Conservation (phyloP, 2,113 vertebrate genomes). For the Takifugu bimaculatus region DNA sequence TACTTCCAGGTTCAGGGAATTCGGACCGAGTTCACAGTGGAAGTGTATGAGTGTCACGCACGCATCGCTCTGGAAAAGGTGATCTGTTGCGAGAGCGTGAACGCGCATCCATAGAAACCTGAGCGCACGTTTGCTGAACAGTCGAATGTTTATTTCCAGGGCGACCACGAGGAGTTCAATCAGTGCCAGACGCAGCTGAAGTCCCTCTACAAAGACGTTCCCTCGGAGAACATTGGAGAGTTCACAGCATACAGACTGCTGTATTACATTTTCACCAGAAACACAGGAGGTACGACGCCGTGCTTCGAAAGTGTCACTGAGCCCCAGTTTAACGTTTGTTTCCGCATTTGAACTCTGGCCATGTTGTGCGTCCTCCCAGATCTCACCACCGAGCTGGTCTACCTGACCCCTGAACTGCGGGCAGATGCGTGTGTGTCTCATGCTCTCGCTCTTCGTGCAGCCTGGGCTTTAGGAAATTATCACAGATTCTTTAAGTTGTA, state of each 20-base stretch:
- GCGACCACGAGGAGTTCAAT: conserved; percentile 93
- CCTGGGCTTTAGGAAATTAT: conserved; percentile 89
- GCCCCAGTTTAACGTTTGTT: neutral
- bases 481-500: conserved; percentile 88
- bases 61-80: conserved; percentile 91
- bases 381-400: conserved; percentile 86
- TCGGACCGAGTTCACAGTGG: conserved; percentile 89
- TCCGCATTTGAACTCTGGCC: neutral
- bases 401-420: conserved; percentile 82
- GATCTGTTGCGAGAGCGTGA: neutral
- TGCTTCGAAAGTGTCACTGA: conserved; percentile 6
- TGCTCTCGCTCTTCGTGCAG: conserved; percentile 81
- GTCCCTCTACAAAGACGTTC: conserved; percentile 83
- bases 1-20: conserved; percentile 78
- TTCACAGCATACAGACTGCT: conserved; percentile 88
- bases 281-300: conserved; percentile 79
- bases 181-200: conserved; percentile 93
- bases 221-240: conserved; percentile 85
- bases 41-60: conserved; percentile 91
- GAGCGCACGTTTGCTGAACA: neutral
- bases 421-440: conserved; percentile 83
- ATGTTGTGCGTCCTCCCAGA: conserved; percentile 61
- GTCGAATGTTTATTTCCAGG: conserved; percentile 63
- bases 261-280: conserved; percentile 92
- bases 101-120: too few species aligned